Evolutionary conservation across 2,113 vertebrate genomes (phyloP), one percentile per base, ranked within the genome.

Genomic region (Maccullochella peelii): DNA sequence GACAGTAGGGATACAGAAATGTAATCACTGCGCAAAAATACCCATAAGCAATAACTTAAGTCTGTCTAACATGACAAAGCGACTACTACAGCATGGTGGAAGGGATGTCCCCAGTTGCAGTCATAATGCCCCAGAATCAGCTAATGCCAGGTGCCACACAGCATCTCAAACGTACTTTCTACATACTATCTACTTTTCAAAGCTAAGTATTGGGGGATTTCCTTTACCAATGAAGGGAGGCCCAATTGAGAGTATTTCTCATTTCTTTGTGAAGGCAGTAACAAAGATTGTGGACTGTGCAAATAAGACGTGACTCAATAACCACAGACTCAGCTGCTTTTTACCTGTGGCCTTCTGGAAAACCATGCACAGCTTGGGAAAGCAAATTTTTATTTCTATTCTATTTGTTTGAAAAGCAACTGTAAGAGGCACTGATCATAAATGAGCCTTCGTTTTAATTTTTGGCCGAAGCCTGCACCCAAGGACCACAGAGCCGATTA

Each of bases 301-400:
- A 77, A 76, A 54, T 12, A 52, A 40, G 21, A 80, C 11, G 2
- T 44, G 33, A 71, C 21, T 77, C 52, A 62, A 68, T 15, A 54
- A 67, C n/a, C 21, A 61, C 50, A 77, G 23, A 52, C 27, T 27
- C 16, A 71, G 47, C 23, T 21, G 49, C 23, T 11, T 21, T 62
- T 72, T 76, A 70, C 49, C 9, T 77, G 20, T 9, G 49, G 80
- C 23, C 27, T 69, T 55, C 42, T 27, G 14, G 1, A 23, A 63
- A 33, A 65, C 36, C 21, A n/a, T 0, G 30, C 14, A 0, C 18
- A 7, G 12, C 67, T 47, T 69, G 44, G n/a, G 10, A 63, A 66
- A 10, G 8, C 49, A 23, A 76, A 15, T 54, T 6, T 42, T 25
- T 2, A 77, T 44, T 40, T 57, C 15, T 15, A 38, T 57, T 47